Percentiles rank a stretch among this genome's conserved stretches.
Evolutionary conservation across 2,797 vertebrate genomes (phyloP).

Genomic region (Parotocinclus haroldoi): DNA sequence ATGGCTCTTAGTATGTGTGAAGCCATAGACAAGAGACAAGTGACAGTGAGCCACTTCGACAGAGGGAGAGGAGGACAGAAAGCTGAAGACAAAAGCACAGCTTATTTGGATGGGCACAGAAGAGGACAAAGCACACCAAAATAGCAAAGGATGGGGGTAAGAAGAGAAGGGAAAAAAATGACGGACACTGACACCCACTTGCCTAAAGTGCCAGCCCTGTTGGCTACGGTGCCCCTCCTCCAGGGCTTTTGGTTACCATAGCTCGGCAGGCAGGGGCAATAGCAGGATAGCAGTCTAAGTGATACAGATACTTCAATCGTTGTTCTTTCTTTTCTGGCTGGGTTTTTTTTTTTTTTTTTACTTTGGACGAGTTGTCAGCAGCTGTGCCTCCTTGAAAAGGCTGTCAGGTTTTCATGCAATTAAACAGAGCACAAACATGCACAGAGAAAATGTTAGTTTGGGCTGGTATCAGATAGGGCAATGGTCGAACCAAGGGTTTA

Average conservation of each 20-base stretch:
- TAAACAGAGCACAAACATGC: slow-evolving; percentile 42
- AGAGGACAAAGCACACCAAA: slow-evolving; percentile 36
- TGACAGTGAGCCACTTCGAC: slow-evolving; percentile 27
- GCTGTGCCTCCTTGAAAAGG: slow-evolving; percentile 38
- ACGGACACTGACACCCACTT: slow-evolving; percentile 38
- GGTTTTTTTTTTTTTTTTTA: slow-evolving; percentile 25
- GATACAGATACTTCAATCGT: slow-evolving; percentile 19
- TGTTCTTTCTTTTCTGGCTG: slow-evolving; percentile 21
- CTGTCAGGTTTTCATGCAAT: slow-evolving; percentile 42
- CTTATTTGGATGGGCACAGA: slow-evolving; percentile 30
- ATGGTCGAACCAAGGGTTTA: slow-evolving; percentile 8
- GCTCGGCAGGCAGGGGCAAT: slow-evolving; percentile 40
- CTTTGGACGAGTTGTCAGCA: slow-evolving; percentile 27
- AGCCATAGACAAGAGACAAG: slow-evolving; percentile 39
- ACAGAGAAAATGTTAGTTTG: slow-evolving; percentile 25
- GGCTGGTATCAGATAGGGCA: slow-evolving; percentile 28
- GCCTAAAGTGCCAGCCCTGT: slow-evolving; percentile 28
- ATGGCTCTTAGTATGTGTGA: slow-evolving; percentile 23
- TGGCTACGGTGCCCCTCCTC: slow-evolving; percentile 39
- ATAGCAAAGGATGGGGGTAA: slow-evolving; percentile 27
- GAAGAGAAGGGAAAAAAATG: slow-evolving; percentile 13
- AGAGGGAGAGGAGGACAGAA: slow-evolving; percentile 8
- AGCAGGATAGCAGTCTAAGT: slow-evolving; percentile 9
- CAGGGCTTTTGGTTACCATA: slow-evolving; percentile 46
- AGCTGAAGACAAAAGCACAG: slow-evolving; percentile 36